Evolutionary conservation across 2,113 vertebrate genomes (phyloP).

Genomic region (Mionectes macconnelli): DNA sequence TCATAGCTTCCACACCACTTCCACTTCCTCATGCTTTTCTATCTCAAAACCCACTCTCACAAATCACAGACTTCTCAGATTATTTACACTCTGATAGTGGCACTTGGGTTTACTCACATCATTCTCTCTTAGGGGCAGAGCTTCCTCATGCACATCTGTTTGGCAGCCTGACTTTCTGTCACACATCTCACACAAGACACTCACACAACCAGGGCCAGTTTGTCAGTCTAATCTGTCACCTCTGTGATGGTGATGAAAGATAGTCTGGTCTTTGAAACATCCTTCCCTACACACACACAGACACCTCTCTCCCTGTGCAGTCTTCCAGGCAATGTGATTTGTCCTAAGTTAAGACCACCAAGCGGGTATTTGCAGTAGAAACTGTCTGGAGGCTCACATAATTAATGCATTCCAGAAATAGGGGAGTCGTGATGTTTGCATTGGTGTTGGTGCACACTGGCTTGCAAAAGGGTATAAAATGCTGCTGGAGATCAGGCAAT

Average conservation of each 20-base stretch:
- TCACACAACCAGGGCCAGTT: neutral
- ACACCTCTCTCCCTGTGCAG: neutral
- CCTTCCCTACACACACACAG: neutral
- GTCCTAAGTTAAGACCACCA: neutral
- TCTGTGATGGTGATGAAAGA: neutral
- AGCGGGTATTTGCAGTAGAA: neutral
- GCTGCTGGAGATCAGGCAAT: neutral
- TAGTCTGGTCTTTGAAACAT: neutral
- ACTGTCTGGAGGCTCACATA: neutral
- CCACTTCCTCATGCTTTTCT: neutral
- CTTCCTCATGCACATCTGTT: neutral
- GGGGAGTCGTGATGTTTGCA: neutral
- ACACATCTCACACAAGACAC: neutral
- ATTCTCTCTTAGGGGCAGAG: neutral
- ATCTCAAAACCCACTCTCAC: neutral
- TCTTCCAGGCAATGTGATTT: neutral
- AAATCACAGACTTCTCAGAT: neutral
- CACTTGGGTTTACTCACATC: neutral
- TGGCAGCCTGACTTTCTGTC: neutral
- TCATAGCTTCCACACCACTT: neutral
- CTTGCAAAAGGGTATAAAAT: neutral
- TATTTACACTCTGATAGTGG: neutral
- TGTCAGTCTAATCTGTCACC: neutral
- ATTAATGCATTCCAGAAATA: neutral
- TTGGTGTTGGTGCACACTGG: neutral